Evolutionary conservation across 2,797 vertebrate species (phyloP), one percentile per base, ranked within the genome.

Genomic region (Menidia menidia): DNA sequence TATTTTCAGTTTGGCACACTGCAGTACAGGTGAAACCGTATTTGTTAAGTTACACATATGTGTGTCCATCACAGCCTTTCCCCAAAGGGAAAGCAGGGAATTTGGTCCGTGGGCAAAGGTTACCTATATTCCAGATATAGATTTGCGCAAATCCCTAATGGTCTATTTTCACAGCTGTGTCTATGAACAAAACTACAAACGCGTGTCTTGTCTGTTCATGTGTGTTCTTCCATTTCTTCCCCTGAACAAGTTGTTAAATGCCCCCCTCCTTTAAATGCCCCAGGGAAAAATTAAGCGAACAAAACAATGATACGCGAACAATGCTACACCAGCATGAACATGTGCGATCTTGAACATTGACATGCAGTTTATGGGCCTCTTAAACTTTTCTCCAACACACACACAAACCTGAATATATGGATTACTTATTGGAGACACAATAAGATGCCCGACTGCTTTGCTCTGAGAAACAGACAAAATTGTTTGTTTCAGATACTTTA

Each of bases 171-270:
- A 10, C 10, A 10, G 5, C 35, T 39, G 35, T 39, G 48, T 57
- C 52, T 56, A 42, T 52, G 33, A 14, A 18, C 42, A 44, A 9
- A 14, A 31, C 56, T 75, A 13, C 3, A n/a, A 50, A 3, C 50
- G 44, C 51, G 39, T 63, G 48, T 25, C 25, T 25, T 25, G 25
- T 2, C 1, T 25, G 25, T 25, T 25, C 25, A 25, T 47, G 39
- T 64, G 61, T 67, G 41, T 64, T 53, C 59, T 65, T 85, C 63
- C 67, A 73, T 78, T 68, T 57, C 62, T 42, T 65, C 67, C 75
- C 90, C 77, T 89, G 88, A 88, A 88, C 83, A 85, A 82, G 65
- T 81, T 64, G 74, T 88, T 91, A 90, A 88, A 77, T 83, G 80
- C 81, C 75, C 64, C 59, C 73, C 68, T 85, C 70, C 69, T 75